A percentile compares a stretch with the other conserved stretches of the same genome.
Evolutionary conservation across 1,140 invertebrate genomes (phyloP).

Genomic region (Apis dorsata): DNA sequence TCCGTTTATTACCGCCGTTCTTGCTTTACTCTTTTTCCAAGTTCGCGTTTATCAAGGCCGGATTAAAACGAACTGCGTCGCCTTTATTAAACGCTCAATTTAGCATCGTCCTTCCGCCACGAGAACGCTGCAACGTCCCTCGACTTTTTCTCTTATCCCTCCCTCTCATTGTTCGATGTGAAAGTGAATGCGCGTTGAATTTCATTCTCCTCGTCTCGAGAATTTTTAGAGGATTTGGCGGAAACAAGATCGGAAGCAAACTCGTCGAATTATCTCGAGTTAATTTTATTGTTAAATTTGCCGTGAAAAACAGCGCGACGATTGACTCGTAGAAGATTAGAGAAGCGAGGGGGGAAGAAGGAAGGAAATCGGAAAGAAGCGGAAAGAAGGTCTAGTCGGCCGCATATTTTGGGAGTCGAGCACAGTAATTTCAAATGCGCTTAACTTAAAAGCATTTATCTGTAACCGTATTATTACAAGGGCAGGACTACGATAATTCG

Average conservation of each 20-base stretch:
- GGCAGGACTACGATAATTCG: constrained; percentile 55
- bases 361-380: neutral
- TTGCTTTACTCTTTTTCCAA: constrained; percentile 62
- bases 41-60: constrained; percentile 52
- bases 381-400: neutral
- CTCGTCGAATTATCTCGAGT: too few species aligned
- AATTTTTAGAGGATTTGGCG: too few species aligned
- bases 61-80: constrained; percentile 55
- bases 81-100: constrained; percentile 60
- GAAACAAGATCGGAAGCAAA: too few species aligned
- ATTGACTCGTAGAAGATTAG: neutral
- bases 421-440: constrained; percentile 59
- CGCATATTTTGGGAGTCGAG: constrained; percentile 34
- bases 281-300: too few species aligned
- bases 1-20: constrained; percentile 63
- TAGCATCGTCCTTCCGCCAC: constrained; percentile 43
- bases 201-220: too few species aligned
- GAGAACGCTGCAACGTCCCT: too few species aligned
- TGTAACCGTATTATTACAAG: constrained; percentile 61
- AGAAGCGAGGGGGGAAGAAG: neutral
- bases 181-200: too few species aligned
- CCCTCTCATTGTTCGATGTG: too few species aligned
- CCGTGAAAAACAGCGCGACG: neutral
- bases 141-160: constrained; percentile 7
- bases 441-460: constrained; percentile 66